Evolutionary conservation across 2,888 invertebrate genomes (phyloP), one percentile per base, ranked within the genome.

Genomic region (Eremobia ochroleuca): DNA sequence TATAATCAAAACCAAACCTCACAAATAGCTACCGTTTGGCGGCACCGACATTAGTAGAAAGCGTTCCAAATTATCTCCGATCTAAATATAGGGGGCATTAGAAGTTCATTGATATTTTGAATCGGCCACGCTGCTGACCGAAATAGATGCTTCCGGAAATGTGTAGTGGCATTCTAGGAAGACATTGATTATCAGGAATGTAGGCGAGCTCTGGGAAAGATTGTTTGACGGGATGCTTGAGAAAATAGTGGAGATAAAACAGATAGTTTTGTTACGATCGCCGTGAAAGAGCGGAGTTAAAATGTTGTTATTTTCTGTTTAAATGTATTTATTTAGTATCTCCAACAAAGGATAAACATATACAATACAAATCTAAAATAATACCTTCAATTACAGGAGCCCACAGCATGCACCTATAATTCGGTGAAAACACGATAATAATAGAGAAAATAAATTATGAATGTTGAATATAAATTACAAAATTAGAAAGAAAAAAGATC

Each of bases 91-190:
- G 87, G 77, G 81, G 85, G 71, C 89, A 86, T 90, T 86, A 89
- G 88, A 86, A 86, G 88, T 90, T 88, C 86, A 86, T 88, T 87
- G 85, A 88, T 85, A 85, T 87, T 88, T 85, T 79, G 85, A 89
- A 75, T 80, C 85, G 83, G 87, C 83, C 86, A 85, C 80, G 83
- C 77, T 85, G 81, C 77, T 52, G 83, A 83, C 85, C 79, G 85
- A 89, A 91, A 92, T 90, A 91, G 87, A 89, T 68, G 77, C 74
- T 87, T 87, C 87, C 85, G 89, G 89, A 89, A 88, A 89, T 89
- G 88, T 86, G 87, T 82, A 87, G 85, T 83, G 81, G 86, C 81
- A 89, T 90, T 89, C 82, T 83, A 81, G 88, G 88, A 89, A 88
- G 85, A 85, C 85, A 86, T 86, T 86, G 89, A 83, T 86, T 82